Evolutionary conservation across 2,797 vertebrate species (phyloP), one percentile per base, ranked within the genome.

Genomic region (Danio jaintianensis): DNA sequence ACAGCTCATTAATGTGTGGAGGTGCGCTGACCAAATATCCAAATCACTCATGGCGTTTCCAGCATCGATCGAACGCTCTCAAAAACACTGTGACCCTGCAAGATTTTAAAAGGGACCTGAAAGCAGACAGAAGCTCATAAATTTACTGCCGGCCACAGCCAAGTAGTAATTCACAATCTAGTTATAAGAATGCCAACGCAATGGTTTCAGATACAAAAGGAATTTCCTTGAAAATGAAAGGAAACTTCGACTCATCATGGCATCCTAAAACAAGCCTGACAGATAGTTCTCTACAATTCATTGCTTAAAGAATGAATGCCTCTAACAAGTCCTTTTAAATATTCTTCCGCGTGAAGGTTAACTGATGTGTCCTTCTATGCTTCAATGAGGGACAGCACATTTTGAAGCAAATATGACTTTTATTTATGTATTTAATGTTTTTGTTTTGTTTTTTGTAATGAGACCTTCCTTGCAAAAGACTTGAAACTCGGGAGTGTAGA

Each of bases 1-100:
- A 70, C 18, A 79, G 78, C 82, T 86, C 82, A 82, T 86, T 85
- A 86, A 80, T 83, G 80, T 83, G 69, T 78, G 68, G 53, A 75
- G 22, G 75, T 50, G 68, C 68, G 52, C 67, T 72, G 80, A 81
- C 48, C 80, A 81, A 85, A 84, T 81, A 85, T 77, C 75, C 53
- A 64, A 67, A 63, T 71, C 72, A 79, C 40, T 50, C 52, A 22
- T 59, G 74, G 20, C 42, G 12, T 45, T 80, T 45, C 36, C 62
- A 61, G 38, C 52, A 86, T 80, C 48, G 75, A 86, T 78, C 75
- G 50, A 58, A 5, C 13, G 29, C 56, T 45, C 48, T 69, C 58
- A 55, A 86, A 82, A 68, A 82, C 47, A 53, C 43, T 52, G 71
- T 52, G 48, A 82, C 67, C 52, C 58, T 67, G 59, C 38, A 20